Conservation (phyloP, 2,113 vertebrate species). For the Limanda limanda region DNA sequence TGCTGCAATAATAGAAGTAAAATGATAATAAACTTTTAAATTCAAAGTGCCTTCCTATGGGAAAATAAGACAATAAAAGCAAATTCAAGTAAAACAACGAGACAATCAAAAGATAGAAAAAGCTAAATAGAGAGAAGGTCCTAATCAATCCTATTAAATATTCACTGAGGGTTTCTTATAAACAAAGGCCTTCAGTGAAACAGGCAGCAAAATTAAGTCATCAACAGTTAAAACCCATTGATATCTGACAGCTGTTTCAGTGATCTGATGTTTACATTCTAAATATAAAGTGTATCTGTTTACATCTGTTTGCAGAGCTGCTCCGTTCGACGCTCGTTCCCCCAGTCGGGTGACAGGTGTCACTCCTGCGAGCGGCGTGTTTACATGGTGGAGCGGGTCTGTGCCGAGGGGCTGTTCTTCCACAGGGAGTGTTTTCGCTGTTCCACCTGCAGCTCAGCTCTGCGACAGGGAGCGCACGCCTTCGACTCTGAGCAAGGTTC, state of each 20-base stretch:
- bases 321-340: constrained; percentile 83
- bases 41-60: too few relatives aligned
- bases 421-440: constrained; percentile 97
- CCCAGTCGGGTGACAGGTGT: constrained; percentile 88
- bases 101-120: not conserved
- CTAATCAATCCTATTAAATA: not conserved
- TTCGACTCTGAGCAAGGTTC: constrained; percentile 92
- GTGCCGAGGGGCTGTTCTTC: constrained; percentile 94
- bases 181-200: not conserved
- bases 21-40: not conserved
- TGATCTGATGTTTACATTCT: not conserved
- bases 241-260: too few relatives aligned
- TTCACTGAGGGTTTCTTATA: not conserved
- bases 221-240: too few relatives aligned
- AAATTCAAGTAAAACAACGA: not conserved
- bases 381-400: constrained; percentile 93
- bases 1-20: not conserved
- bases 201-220: not conserved
- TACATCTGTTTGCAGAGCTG: constrained; percentile 78
- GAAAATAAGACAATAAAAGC: not conserved
- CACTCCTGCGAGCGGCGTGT: constrained; percentile 92
- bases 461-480: constrained; percentile 89
- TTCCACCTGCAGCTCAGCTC: constrained; percentile 85
- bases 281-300: not conserved
- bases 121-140: not conserved